These are phyloP conservation scores for Helicoverpa assulta DNA, from an alignment of 2,888 invertebrate genomes.

Conservation along the genomic window DNA sequence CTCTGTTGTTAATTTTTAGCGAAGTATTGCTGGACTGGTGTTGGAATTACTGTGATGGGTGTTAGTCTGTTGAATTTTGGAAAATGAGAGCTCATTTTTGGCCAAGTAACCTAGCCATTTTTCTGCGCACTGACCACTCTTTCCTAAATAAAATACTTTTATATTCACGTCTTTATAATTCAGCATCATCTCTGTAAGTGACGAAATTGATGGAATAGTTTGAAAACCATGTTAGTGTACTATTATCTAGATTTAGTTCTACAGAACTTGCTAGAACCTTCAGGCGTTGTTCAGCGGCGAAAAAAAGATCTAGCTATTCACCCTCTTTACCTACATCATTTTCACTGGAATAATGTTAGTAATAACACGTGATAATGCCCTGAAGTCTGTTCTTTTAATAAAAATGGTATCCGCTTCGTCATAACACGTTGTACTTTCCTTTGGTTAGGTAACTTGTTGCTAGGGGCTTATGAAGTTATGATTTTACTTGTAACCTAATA, in stretches of 20 bases:
- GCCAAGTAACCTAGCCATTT: too few relatives aligned
- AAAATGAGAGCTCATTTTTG: too few relatives aligned
- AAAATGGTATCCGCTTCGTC: conserved; percentile 44
- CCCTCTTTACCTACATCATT: neutral
- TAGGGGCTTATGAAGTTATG: conserved; percentile 22
- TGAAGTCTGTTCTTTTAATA: conserved; percentile 37
- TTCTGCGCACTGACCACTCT: too few relatives aligned
- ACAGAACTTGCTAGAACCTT: too few relatives aligned
- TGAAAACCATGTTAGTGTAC: too few relatives aligned
- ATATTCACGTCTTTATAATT: too few relatives aligned
- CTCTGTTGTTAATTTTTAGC: conserved; percentile 11
- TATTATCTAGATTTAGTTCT: too few relatives aligned
- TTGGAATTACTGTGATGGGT: neutral
- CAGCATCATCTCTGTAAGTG: too few relatives aligned
- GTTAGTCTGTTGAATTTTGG: neutral
- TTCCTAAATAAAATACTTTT: too few relatives aligned
- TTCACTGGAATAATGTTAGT: neutral
- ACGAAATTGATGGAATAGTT: too few relatives aligned
- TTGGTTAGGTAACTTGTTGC: conserved; percentile 45
- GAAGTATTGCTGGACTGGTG: neutral
- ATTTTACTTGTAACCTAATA: conserved; percentile 17
- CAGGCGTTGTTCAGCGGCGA: too few relatives aligned
- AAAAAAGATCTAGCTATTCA: neutral
- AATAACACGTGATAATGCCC: conserved; percentile 31
- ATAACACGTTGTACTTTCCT: conserved; percentile 35